These are phyloP conservation scores for Halocynthia roretzi DNA, from an alignment of 23 tunicate species.

Conservation along the genomic window DNA sequence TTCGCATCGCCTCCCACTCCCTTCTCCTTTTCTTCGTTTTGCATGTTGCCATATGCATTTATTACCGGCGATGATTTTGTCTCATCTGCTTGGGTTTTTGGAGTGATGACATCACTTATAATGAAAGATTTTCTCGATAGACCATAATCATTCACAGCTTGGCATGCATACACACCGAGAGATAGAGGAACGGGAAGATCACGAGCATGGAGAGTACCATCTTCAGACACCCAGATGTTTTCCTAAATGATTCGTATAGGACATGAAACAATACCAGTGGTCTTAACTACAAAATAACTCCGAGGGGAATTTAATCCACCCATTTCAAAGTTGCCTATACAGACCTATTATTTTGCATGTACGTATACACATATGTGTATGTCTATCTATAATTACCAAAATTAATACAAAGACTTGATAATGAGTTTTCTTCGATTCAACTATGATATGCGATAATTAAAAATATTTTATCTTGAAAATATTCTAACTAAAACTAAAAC, in stretches of 20 bases:
- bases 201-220: constrained; percentile 19
- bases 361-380: too few relatives aligned
- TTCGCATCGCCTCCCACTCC: not conserved
- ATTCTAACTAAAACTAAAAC: too few relatives aligned
- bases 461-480: too few relatives aligned
- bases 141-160: constrained; percentile 17
- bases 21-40: not conserved
- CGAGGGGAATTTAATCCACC: too few relatives aligned
- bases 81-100: not conserved
- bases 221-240: constrained; percentile 3
- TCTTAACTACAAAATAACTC: too few relatives aligned
- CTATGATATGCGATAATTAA: too few relatives aligned
- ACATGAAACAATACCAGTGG: too few relatives aligned
- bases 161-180: constrained; percentile 27
- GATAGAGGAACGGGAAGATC: not conserved
- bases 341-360: too few relatives aligned
- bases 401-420: too few relatives aligned
- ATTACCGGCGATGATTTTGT: not conserved
- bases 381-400: too few relatives aligned
- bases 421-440: too few relatives aligned
- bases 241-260: not conserved
- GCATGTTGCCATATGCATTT: not conserved
- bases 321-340: too few relatives aligned
- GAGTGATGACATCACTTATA: not conserved
- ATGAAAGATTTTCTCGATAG: constrained; percentile 2